phyloP scores from a whole-genome alignment of 2,888 invertebrate genomes.

The Eristalinus aeneus region DNA sequence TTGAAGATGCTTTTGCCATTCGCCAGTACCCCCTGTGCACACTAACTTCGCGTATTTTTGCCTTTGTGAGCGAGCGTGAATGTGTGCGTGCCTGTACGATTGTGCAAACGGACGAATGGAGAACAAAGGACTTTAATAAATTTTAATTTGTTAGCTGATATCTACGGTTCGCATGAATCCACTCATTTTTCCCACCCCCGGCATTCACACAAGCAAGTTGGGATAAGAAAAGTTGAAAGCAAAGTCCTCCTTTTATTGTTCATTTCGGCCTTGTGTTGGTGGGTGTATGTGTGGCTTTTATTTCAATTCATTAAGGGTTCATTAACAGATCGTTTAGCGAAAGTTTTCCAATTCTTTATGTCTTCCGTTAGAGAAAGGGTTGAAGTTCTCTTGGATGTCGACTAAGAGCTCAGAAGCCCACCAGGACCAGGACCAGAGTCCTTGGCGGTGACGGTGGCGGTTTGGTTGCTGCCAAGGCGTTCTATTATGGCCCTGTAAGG shows the following conservation, averaged over 20 bases:
- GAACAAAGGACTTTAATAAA: constrained; percentile 64
- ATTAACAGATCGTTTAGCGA: constrained; percentile 63
- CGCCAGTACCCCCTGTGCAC: not conserved
- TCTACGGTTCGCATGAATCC: constrained; percentile 45
- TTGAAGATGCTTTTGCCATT: constrained; percentile 4
- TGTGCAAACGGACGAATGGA: constrained; percentile 46
- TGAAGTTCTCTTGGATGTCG: constrained; percentile 11
- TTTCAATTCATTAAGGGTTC: constrained; percentile 60
- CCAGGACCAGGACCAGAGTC: not conserved
- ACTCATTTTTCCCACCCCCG: constrained; percentile 10
- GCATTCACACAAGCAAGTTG: constrained; percentile 5
- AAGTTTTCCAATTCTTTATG: constrained; percentile 61
- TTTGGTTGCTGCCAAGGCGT: constrained; percentile 7
- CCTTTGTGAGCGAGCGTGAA: not conserved
- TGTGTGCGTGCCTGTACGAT: constrained; percentile 22
- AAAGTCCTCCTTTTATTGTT: constrained; percentile 47
- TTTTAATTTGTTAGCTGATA: constrained; percentile 62
- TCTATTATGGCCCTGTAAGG: constrained; percentile 24
- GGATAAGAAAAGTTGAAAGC: constrained; percentile 19
- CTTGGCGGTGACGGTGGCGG: not conserved
- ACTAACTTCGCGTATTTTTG: not conserved
- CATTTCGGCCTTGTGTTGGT: constrained; percentile 24
- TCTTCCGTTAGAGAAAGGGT: constrained; percentile 20
- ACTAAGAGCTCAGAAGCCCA: not conserved
- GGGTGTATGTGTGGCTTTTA: constrained; percentile 33